These are phyloP conservation scores for Montipora sp. DNA, from an alignment of 64 coral and sea anemone species.

Conservation along the genomic window DNA sequence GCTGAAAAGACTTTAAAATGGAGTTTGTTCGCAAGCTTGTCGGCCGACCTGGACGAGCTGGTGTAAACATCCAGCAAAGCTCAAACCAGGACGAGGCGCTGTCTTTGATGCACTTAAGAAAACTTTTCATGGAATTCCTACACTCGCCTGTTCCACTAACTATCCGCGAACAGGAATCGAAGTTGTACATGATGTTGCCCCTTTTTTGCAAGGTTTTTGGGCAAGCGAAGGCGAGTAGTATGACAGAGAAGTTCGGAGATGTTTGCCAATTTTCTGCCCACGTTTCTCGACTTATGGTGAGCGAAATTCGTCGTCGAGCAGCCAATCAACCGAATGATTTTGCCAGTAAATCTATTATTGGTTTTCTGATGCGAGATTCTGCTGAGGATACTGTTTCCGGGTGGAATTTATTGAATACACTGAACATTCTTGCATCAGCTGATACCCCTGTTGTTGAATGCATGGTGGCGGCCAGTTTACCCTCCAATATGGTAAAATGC, in stretches of 20 bases:
- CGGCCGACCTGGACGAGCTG: constrained; percentile 46
- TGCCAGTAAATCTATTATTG: constrained; percentile 87
- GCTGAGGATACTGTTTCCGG: constrained; percentile 82
- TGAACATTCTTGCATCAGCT: constrained; percentile 89
- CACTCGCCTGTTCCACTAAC: constrained; percentile 95
- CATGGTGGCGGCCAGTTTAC: constrained; percentile 95
- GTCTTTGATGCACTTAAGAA: constrained; percentile 90
- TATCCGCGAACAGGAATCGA: constrained; percentile 90
- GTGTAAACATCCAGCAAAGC: constrained; percentile 69
- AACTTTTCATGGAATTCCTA: constrained; percentile 97
- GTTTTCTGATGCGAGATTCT: constrained; percentile 83
- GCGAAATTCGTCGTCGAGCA: constrained; percentile 82
- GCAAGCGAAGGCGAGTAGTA: constrained; percentile 71
- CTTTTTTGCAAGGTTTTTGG: constrained; percentile 96
- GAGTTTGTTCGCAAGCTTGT: constrained; percentile 85
- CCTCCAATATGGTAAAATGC: constrained; percentile 96
- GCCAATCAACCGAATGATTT: constrained; percentile 81
- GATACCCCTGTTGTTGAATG: constrained; percentile 96
- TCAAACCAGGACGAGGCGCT: constrained; percentile 89
- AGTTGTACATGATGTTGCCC: constrained; percentile 92
- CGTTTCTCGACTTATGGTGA: constrained; percentile 94
- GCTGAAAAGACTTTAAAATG: constrained; percentile 52
- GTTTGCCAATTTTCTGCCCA: constrained; percentile 96
- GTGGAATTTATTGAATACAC: constrained; percentile 82
- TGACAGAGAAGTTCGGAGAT: constrained; percentile 96